Evolutionary conservation across 2,113 vertebrate species (phyloP).

Genomic region (Noturus placidus): DNA sequence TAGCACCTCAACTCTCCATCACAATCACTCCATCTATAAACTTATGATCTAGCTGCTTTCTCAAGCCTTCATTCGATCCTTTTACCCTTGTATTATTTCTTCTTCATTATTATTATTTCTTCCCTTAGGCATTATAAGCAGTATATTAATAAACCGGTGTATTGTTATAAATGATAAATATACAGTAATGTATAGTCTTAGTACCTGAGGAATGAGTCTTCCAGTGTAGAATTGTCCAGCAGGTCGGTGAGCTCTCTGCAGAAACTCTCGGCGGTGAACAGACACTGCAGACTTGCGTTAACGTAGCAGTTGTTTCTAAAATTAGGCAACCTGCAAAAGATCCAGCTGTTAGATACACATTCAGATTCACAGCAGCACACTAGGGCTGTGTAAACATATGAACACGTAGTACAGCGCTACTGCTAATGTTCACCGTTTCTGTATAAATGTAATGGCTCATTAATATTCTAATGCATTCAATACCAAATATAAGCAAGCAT

Average conservation of each 20-base stretch:
- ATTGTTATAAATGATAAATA: not conserved
- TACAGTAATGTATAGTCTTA: not conserved
- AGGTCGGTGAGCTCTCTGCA: not conserved
- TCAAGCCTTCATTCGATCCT: too few species aligned
- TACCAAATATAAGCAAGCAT: not conserved
- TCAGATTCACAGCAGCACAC: not conserved
- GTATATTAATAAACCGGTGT: not conserved
- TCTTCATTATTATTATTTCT: not conserved
- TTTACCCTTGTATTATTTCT: too few species aligned
- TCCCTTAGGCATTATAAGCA: not conserved
- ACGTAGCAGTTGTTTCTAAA: not conserved
- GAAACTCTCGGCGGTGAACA: not conserved
- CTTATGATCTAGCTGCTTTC: too few species aligned
- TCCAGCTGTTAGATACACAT: not conserved
- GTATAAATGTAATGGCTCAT: not conserved
- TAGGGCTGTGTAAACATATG: not conserved
- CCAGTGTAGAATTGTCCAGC: not conserved
- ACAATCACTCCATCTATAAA: too few species aligned
- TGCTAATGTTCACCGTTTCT: not conserved
- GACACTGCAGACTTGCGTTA: not conserved
- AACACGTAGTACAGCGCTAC: not conserved
- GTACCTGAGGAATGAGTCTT: not conserved
- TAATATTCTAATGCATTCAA: not conserved
- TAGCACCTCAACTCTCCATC: too few species aligned
- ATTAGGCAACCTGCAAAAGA: slow-evolving; percentile 1